Base-by-base conservation (phyloP, 2,113 vertebrate species). In the Pseudopodoces humilis region DNA sequence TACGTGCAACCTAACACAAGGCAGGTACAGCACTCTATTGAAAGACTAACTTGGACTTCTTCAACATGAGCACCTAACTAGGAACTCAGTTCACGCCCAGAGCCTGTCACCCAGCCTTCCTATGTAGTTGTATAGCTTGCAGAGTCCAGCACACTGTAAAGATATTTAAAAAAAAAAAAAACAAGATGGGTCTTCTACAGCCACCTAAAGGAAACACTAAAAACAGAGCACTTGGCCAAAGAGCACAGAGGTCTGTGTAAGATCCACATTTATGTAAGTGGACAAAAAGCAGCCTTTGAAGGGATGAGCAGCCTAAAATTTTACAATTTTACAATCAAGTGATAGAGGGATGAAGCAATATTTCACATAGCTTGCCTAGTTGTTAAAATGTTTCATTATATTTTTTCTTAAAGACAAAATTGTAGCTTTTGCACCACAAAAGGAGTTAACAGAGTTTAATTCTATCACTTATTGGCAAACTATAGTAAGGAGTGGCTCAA, bases 91-190 rank as follows among this genome's bases (percentile, higher is more conserved):
- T 39, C 3, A 28, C 71, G 56, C 43, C 52, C 52, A 23, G 43
- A 89, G 56, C 17, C 55, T 71, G 22, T 44, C 46, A 74, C 28
- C 5, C 60, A 91, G 31, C 28, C 43, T 59, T 52, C 19, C 44
- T 27, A 15, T 6, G 7, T 0, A n/a, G n/a, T 37, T 52, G 19
- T 1, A 2, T 1, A n/a, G 31, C 35, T 59, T 15, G 10, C 33
- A 71, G 50, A 71, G 14, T 16, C 30, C 17, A 3, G 30, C 8
- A 30, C 22, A 43, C 30, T 16, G 4, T 7, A 65, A 83, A 56
- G 6, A 3, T 21, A 39, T 30, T 47, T 3, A 5, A 14, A 20
- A 31, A 20, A 19, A 31, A 20, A 19, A 3, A 25, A 18, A 6
- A 10, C 4, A 58, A 59, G 44, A 39, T 0, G 1, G 7, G 24